Conservation (phyloP, 2,888 invertebrate species). For the Punctoribates punctum region DNA sequence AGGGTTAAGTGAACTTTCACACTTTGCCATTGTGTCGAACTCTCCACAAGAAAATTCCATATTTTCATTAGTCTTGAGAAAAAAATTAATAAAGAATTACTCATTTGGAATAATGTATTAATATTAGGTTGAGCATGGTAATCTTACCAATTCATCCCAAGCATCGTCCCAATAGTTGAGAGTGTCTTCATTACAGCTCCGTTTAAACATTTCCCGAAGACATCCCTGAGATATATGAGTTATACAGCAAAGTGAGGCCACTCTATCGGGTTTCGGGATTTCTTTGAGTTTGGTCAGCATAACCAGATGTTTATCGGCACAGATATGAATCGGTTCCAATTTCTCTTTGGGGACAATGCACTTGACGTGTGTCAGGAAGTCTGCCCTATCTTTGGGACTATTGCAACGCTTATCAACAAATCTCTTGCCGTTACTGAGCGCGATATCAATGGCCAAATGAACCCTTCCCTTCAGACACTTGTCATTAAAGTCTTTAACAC, state of each 20-base stretch:
- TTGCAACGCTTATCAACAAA: not conserved
- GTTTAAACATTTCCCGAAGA: not conserved
- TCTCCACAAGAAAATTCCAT: not conserved
- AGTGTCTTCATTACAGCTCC: not conserved
- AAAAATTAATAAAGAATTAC: too few relatives aligned
- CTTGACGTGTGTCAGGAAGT: not conserved
- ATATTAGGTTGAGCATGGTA: too few relatives aligned
- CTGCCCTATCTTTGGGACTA: not conserved
- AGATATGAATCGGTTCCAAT: not conserved
- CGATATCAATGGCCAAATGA: not conserved
- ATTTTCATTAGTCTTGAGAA: not conserved
- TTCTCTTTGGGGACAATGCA: not conserved
- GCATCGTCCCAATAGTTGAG: not conserved
- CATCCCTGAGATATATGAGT: not conserved
- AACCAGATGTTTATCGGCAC: not conserved
- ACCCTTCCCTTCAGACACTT: constrained; percentile 6
- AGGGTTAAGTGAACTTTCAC: not conserved
- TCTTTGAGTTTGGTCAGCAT: not conserved
- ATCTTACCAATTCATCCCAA: constrained; percentile 5
- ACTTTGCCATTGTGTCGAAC: not conserved
- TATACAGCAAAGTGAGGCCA: not conserved
- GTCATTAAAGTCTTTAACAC: constrained; percentile 3
- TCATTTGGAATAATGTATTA: too few relatives aligned
- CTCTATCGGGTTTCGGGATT: not conserved
- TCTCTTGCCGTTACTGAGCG: not conserved